Evolutionary conservation across 1,140 invertebrate genomes (phyloP).

Genomic region (Amyelois transitella): DNA sequence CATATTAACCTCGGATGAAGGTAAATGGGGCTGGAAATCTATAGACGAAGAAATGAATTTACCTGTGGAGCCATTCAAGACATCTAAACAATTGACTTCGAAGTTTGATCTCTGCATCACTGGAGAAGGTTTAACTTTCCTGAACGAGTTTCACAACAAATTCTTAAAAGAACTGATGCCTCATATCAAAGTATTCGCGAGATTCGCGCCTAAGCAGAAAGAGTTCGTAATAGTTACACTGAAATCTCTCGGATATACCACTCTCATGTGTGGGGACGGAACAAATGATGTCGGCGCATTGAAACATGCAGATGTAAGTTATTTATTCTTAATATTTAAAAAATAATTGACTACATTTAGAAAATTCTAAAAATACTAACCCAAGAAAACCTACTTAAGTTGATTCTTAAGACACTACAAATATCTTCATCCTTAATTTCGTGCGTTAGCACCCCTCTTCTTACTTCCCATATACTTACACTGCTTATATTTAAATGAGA

Average conservation of each 20-base stretch:
- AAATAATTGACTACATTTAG: background rate
- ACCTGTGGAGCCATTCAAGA: slow-evolving; percentile 73
- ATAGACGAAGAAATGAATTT: slow-evolving; percentile 83
- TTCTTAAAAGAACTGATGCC: slow-evolving; percentile 87
- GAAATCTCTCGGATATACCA: slow-evolving; percentile 90
- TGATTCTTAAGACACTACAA: background rate
- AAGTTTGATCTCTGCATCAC: slow-evolving; percentile 95
- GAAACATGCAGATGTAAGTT: slow-evolving; percentile 97
- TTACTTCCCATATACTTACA: no score
- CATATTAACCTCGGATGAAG: slow-evolving; percentile 78
- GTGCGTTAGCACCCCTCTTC: no score
- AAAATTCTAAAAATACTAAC: background rate
- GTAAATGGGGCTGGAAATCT: slow-evolving; percentile 86
- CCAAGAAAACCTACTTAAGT: no score
- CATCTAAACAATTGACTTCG: slow-evolving; percentile 75
- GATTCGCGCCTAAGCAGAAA: slow-evolving; percentile 97
- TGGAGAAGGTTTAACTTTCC: slow-evolving; percentile 89
- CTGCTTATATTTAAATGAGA: no score
- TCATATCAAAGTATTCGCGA: slow-evolving; percentile 91
- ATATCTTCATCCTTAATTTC: no score
- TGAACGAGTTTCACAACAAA: slow-evolving; percentile 78
- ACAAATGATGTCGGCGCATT: slow-evolving; percentile 99
- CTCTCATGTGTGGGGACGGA: slow-evolving; percentile 99
- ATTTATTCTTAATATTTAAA: background rate
- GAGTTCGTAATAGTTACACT: slow-evolving; percentile 94